Percentiles rank a stretch among this genome's conserved stretches.
These are phyloP conservation scores for Drosophila hamatofila DNA, from an alignment of 2,888 invertebrate species.

Conservation along the genomic window DNA sequence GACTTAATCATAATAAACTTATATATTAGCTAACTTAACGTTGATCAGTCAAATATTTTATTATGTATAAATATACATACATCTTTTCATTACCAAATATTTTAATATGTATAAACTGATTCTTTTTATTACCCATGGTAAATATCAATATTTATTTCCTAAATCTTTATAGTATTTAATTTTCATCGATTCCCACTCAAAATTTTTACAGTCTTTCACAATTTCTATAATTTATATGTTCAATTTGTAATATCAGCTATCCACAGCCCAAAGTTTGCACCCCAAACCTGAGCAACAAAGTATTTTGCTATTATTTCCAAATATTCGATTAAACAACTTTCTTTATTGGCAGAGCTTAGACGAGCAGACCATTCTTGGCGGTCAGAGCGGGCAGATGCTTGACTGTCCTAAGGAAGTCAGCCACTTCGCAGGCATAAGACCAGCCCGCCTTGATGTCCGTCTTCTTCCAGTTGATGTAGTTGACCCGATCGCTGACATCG, in stretches of 20 bases:
- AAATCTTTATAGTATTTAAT: too few relatives aligned
- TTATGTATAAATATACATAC: too few relatives aligned
- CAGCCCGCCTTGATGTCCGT: slow-evolving; percentile 79
- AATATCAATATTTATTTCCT: too few relatives aligned
- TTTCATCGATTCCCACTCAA: too few relatives aligned
- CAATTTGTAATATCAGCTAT: neutral
- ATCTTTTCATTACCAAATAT: too few relatives aligned
- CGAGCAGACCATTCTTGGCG: slow-evolving; percentile 74
- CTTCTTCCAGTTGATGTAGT: slow-evolving; percentile 81
- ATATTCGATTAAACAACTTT: slow-evolving; percentile 17
- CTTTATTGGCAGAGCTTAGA: slow-evolving; percentile 61
- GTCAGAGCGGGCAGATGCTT: slow-evolving; percentile 73
- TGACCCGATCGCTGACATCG: slow-evolving; percentile 79
- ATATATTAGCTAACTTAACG: too few relatives aligned
- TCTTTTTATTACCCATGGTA: too few relatives aligned
- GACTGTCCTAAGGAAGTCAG: slow-evolving; percentile 73
- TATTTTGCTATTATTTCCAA: neutral
- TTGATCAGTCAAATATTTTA: too few relatives aligned
- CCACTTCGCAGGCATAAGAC: slow-evolving; percentile 82
- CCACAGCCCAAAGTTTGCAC: neutral
- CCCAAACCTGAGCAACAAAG: neutral
- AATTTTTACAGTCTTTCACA: neutral
- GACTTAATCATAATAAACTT: too few relatives aligned
- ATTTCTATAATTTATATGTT: neutral
- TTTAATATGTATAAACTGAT: too few relatives aligned